These are phyloP conservation scores for Illadopsis cleaveri DNA, from an alignment of 2,113 vertebrate genomes.

Conservation along the genomic window DNA sequence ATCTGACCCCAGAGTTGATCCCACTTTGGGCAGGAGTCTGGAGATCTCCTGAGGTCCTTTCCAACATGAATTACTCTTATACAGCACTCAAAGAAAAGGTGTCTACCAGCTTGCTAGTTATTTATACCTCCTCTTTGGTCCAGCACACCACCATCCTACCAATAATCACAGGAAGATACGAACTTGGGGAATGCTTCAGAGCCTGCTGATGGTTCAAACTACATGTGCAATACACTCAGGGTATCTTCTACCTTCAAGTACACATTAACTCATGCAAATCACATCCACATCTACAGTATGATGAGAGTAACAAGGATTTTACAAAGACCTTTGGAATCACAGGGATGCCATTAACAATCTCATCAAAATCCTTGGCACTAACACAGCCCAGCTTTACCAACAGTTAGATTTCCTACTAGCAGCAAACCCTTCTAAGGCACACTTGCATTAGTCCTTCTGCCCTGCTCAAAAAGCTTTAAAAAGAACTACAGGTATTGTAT, in stretches of 20 bases:
- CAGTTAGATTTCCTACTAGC: neutral
- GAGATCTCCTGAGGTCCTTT: neutral
- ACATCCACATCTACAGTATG: neutral
- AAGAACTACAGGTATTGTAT: neutral
- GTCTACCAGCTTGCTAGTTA: neutral
- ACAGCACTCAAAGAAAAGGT: neutral
- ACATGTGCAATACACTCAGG: neutral
- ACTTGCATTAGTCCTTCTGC: neutral
- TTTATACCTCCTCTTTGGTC: neutral
- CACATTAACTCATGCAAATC: neutral
- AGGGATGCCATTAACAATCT: neutral
- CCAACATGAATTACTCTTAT: neutral
- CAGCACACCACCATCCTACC: neutral
- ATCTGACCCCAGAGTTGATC: neutral
- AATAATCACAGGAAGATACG: neutral
- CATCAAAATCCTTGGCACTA: neutral
- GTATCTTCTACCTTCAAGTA: neutral
- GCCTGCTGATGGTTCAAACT: neutral
- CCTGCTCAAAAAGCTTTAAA: neutral
- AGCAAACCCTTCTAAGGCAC: neutral
- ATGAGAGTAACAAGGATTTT: neutral
- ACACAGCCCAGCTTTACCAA: neutral
- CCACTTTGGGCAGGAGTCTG: neutral
- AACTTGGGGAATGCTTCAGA: neutral
- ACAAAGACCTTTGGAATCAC: neutral